These are phyloP conservation scores for Pseudois nayaur DNA, from an alignment of 2,113 vertebrate genomes.

Conservation along the genomic window DNA sequence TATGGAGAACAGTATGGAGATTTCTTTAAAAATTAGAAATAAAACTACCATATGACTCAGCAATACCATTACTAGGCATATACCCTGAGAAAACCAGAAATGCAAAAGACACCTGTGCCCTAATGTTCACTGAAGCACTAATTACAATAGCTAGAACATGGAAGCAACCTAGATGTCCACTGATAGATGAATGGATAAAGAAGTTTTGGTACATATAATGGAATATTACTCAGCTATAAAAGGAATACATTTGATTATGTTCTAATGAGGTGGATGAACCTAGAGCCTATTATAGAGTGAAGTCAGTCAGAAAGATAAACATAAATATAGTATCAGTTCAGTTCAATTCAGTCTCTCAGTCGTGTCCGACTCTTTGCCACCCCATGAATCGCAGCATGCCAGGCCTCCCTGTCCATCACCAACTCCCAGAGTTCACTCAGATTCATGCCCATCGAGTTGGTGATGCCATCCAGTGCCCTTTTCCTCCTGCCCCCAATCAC, in stretches of 20 bases:
- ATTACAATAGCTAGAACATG: not conserved
- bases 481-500: too few species aligned
- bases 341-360: too few species aligned
- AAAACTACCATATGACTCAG: not conserved
- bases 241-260: not conserved
- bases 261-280: not conserved
- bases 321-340: not conserved
- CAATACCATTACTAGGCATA: not conserved
- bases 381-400: too few species aligned
- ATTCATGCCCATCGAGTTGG: rapidly evolving
- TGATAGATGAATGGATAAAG: not conserved
- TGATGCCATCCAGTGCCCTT: too few species aligned
- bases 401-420: too few species aligned
- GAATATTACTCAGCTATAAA: not conserved
- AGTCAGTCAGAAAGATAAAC: not conserved
- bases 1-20: too few species aligned
- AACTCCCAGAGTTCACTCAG: too few species aligned
- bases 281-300: not conserved
- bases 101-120: not conserved
- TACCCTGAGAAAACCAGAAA: not conserved
- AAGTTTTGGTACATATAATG: not conserved
- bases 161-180: not conserved
- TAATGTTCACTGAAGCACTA: not conserved
- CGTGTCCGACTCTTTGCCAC: rapidly evolving
- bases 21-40: not conserved